These are phyloP conservation scores for Globodera rostochiensis DNA, from an alignment of 1,140 invertebrate genomes.

Conservation along the genomic window DNA sequence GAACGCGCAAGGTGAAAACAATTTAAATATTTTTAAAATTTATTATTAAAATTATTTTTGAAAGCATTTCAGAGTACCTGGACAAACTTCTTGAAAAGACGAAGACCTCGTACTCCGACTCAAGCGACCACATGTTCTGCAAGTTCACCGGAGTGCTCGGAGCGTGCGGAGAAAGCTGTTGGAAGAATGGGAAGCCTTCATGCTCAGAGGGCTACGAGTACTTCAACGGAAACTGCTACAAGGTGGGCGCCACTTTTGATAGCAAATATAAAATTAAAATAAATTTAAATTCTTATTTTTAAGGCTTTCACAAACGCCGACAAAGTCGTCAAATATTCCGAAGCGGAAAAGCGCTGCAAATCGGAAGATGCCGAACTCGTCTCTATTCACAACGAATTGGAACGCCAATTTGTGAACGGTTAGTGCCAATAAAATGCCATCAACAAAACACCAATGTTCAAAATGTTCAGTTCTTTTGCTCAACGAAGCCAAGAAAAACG, in stretches of 20 bases:
- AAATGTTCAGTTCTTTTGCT: no score
- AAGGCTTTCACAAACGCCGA: background rate
- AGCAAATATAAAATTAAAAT: no score
- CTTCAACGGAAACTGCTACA: background rate
- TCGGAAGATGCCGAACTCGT: background rate
- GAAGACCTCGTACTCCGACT: background rate
- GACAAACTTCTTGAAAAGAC: background rate
- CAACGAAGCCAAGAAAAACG: background rate
- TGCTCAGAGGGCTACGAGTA: background rate
- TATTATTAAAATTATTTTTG: background rate
- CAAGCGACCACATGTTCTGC: slow-evolving; percentile 1
- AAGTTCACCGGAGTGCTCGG: background rate
- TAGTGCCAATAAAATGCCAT: no score
- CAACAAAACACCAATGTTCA: no score
- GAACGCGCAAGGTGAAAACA: background rate
- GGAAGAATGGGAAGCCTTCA: background rate
- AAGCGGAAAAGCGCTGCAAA: background rate
- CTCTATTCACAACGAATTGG: background rate
- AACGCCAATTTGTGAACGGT: background rate
- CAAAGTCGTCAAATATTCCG: background rate
- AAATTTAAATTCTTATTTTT: background rate
- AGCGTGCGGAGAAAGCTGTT: background rate
- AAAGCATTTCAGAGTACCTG: background rate
- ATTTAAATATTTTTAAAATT: background rate
- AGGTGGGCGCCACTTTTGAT: background rate